Evolutionary conservation across 1,140 invertebrate species (phyloP).

Genomic region (Hormaphis cornu): DNA sequence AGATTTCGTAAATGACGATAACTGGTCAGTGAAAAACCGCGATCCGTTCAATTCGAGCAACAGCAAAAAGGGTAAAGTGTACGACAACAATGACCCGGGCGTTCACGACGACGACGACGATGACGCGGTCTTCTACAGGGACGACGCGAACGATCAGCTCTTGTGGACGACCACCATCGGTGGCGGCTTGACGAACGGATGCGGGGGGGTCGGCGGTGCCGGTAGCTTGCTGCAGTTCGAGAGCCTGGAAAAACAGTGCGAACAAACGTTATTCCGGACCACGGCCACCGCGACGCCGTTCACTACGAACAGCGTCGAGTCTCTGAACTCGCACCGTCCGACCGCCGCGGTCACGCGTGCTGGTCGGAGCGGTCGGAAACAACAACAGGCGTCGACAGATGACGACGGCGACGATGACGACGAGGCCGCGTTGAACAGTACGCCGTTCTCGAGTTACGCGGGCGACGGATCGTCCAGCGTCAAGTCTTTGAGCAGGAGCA

Average conservation of each 20-base stretch:
- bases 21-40: background rate
- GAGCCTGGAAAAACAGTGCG: conserved; percentile 58
- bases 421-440: conserved; percentile 35
- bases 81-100: conserved; percentile 42
- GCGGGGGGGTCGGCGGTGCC: too few species aligned
- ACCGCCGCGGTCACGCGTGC: conserved; percentile 43
- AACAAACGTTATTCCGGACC: conserved; percentile 38
- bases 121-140: conserved; percentile 34
- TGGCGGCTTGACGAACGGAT: background rate
- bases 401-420: conserved; percentile 37
- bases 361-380: conserved; percentile 2
- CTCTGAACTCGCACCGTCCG: background rate
- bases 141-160: background rate
- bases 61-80: background rate
- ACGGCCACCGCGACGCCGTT: conserved; percentile 37
- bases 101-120: conserved; percentile 43
- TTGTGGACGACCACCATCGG: background rate
- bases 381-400: conserved; percentile 40
- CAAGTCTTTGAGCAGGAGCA: conserved; percentile 36
- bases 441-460: conserved; percentile 33
- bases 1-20: conserved; percentile 23
- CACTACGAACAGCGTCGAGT: conserved; percentile 26
- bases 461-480: conserved; percentile 40
- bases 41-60: conserved; percentile 1
- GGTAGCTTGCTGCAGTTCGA: conserved; percentile 69